Evolutionary conservation across 2,888 invertebrate species (phyloP).

Genomic region (Neuroscelio doddi): DNA sequence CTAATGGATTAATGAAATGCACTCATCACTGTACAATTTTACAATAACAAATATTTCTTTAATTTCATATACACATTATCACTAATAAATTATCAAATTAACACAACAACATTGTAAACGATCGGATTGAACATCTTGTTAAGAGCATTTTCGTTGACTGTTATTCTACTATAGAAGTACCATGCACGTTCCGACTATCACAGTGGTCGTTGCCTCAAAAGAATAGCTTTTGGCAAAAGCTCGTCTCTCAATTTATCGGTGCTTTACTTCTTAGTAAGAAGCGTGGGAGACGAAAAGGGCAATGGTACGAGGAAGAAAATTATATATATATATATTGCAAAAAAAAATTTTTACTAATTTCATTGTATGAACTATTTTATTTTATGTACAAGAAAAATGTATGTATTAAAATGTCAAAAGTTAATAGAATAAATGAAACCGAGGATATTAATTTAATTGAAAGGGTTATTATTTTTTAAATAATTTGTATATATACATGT

Average conservation of each 20-base stretch:
- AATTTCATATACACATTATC: not conserved
- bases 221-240: constrained; percentile 45
- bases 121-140: constrained; percentile 15
- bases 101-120: constrained; percentile 28
- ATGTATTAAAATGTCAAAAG: too few species aligned
- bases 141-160: constrained; percentile 23
- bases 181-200: constrained; percentile 27
- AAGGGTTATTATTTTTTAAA: not conserved
- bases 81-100: constrained; percentile 15
- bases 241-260: constrained; percentile 24
- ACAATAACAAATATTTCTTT: too few species aligned
- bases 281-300: constrained; percentile 36
- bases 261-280: constrained; percentile 38
- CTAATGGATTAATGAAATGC: too few species aligned
- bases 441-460: too few species aligned
- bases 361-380: too few species aligned
- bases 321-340: too few species aligned
- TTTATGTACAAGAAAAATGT: too few species aligned
- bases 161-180: constrained; percentile 16
- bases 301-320: constrained; percentile 15
- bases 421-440: too few species aligned
- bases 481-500: not conserved
- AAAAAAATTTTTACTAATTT: too few species aligned
- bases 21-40: too few species aligned
- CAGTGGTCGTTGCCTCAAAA: constrained; percentile 40